phyloP scores from a whole-genome alignment of 2,888 invertebrate species.

The Luffia ferchaultella region DNA sequence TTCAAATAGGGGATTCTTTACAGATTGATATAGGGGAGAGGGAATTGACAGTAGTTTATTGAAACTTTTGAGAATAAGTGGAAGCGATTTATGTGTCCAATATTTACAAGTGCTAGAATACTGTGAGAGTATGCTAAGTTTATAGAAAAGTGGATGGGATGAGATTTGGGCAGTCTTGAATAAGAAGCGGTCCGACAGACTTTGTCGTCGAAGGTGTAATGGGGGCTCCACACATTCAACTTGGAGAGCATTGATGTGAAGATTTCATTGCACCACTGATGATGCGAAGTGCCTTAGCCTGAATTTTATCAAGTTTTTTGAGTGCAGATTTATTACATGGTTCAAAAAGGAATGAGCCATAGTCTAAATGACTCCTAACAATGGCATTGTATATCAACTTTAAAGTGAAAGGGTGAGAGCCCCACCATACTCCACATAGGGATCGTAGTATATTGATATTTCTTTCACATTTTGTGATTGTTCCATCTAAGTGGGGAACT shows the following conservation, averaged over 20 bases:
- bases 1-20: background rate
- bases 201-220: background rate
- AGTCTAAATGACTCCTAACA: background rate
- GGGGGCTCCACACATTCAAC: background rate
- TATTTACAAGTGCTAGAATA: too few species aligned
- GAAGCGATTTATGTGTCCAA: background rate
- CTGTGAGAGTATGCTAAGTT: background rate
- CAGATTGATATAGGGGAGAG: background rate
- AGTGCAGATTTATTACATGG: background rate
- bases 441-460: constrained; percentile 12
- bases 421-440: constrained; percentile 7
- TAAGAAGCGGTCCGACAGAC: background rate
- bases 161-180: background rate
- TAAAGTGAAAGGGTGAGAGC: background rate
- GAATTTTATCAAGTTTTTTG: background rate
- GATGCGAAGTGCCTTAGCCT: background rate
- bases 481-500: constrained; percentile 8
- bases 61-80: background rate
- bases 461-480: constrained; percentile 14
- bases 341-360: background rate
- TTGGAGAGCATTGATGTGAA: too few species aligned
- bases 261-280: background rate
- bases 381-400: background rate
- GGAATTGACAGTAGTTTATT: background rate
- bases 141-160: background rate